Evolutionary conservation across 2,797 vertebrate genomes (phyloP).

Genomic region (Neosilurus hyrtlii): DNA sequence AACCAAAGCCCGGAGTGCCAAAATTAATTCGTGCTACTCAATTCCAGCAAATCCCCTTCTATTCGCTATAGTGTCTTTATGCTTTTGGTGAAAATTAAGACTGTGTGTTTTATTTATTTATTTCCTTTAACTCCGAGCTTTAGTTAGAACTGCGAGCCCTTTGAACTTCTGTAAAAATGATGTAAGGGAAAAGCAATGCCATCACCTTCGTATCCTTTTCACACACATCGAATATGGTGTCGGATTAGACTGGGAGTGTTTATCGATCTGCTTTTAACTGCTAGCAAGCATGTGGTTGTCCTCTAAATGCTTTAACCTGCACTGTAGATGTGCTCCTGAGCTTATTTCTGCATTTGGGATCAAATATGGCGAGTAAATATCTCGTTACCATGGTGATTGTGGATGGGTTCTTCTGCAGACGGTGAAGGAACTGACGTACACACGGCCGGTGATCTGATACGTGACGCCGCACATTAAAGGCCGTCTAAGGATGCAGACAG

Average conservation of each 20-base stretch:
- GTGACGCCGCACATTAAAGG: background rate
- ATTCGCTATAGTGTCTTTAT: background rate
- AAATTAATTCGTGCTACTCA: slow-evolving; percentile 27
- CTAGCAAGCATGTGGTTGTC: slow-evolving; percentile 27
- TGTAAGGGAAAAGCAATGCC: slow-evolving; percentile 42
- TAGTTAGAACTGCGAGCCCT: slow-evolving; percentile 6
- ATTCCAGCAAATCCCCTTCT: background rate
- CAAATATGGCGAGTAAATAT: background rate
- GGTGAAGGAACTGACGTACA: background rate
- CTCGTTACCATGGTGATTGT: background rate
- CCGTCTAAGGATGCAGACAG: too few species aligned
- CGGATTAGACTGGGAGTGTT: slow-evolving; percentile 40
- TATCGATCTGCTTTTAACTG: slow-evolving; percentile 45
- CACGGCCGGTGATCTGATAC: background rate
- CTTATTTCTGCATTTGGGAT: background rate
- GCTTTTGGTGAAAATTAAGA: background rate
- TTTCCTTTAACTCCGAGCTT: background rate
- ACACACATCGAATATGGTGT: slow-evolving; percentile 41
- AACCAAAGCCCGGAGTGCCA: slow-evolving; percentile 12
- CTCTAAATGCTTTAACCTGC: slow-evolving; percentile 24
- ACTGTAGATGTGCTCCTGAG: background rate
- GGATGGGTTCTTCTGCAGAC: background rate
- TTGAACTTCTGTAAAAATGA: slow-evolving; percentile 29
- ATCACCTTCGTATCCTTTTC: slow-evolving; percentile 43
- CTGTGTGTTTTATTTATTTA: background rate